Base-by-base conservation (phyloP, 2,113 vertebrate genomes). In the Cettia cetti region DNA sequence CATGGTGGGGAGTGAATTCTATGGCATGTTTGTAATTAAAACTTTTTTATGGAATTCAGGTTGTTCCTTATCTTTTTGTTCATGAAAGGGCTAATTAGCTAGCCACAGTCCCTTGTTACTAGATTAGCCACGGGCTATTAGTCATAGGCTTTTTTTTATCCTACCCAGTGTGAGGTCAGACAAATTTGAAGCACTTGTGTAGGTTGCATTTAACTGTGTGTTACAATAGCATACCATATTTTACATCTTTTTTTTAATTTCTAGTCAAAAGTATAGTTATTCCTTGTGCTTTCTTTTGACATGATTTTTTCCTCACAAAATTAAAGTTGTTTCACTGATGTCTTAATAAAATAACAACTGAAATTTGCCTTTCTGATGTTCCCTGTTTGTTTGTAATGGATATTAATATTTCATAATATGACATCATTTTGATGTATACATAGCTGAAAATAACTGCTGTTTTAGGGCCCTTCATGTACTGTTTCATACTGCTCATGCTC, bases 111-210 rank as follows among this genome's bases (percentile, higher is more conserved):
- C 81, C 61, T 49, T 56, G 45, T 79, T 95, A 61, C 44, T 71
- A 60, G 83, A 92, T 93, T 92, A 94, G 79, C 82, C 50, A 60
- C 70, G 89, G 77, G 72, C 78, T 91, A 17, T 91, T 92, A 94
- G 68, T 91, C 59, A 89, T 39, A 78, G 72, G 28, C 31, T 5
- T 80, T 88, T 76, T 75, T 88, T 86, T 77, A 64, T 95, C 37
- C 23, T 92, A 35, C 74, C 40, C n/a, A 42, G 10, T 91, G 52
- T 75, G 91, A 92, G 81, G 83, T 94, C 74, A 92, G 65, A 79
- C 49, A 84, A 28, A 85, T 85, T 79, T 53, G 40, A 91, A 91
- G 28, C 44, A 47, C 15, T 92, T 63, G 61, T 80, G 20, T 68
- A 79, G 37, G 37, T 81, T 69, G 57, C 31, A 50, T 60, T 92